Conservation (phyloP, 2,797 vertebrate species). For the Lepus oiostolus region DNA sequence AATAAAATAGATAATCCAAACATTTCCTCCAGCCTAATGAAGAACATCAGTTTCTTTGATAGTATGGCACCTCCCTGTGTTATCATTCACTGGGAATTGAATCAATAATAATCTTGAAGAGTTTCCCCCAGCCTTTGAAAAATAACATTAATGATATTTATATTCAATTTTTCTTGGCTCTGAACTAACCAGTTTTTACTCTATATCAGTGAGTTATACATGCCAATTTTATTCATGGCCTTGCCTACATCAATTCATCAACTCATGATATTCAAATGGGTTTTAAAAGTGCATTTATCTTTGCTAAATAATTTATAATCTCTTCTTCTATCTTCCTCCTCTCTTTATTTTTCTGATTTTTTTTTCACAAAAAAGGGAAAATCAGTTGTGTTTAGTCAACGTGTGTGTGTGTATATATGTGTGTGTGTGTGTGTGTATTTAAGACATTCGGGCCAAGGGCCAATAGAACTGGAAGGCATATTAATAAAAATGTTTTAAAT, state of each 20-base stretch:
- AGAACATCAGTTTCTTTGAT: background rate
- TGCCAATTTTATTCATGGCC: background rate
- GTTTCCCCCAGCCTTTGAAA: background rate
- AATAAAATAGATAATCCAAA: background rate
- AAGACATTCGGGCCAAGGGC: conserved; percentile 17
- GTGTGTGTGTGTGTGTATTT: background rate
- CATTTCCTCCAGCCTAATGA: background rate
- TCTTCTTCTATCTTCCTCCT: background rate
- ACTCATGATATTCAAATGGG: background rate
- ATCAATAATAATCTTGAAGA: conserved; percentile 28
- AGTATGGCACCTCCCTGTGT: background rate
- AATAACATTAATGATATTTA: conserved; percentile 30
- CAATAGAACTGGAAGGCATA: conserved; percentile 28
- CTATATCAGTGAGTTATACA: background rate
- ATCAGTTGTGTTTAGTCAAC: background rate
- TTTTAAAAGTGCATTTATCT: background rate
- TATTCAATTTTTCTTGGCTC: background rate
- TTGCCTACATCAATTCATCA: background rate
- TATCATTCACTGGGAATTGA: background rate
- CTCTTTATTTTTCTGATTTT: background rate
- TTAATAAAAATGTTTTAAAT: conserved; percentile 62
- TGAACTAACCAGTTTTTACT: background rate
- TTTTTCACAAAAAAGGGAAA: background rate
- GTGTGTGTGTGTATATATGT: background rate
- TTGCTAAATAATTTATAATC: conserved; percentile 17